These are phyloP conservation scores for Apamea epomidion DNA, from an alignment of 2,888 invertebrate genomes.

Conservation along the genomic window DNA sequence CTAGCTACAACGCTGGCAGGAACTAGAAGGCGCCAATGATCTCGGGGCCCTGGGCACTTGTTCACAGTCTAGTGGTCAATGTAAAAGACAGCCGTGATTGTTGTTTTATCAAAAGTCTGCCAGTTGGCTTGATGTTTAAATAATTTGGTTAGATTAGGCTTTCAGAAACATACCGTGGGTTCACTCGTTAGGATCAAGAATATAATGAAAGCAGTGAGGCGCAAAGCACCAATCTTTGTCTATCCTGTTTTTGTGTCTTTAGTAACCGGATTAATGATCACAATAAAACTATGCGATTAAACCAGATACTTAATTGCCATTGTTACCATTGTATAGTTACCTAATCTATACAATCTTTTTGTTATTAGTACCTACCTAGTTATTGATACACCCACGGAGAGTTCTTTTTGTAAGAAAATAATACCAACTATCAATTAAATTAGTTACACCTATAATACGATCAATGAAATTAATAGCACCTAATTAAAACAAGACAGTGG, in stretches of 20 bases:
- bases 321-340: background rate
- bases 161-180: background rate
- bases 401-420: background rate
- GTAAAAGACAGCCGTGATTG: background rate
- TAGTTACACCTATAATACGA: background rate
- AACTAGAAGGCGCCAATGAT: background rate
- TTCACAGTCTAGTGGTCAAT: background rate
- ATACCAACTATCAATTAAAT: background rate
- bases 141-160: background rate
- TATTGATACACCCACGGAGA: conserved; percentile 12
- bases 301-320: background rate
- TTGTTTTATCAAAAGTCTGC: background rate
- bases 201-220: background rate
- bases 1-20: background rate
- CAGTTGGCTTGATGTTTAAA: background rate
- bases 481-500: conserved; percentile 13
- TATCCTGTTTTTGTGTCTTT: background rate
- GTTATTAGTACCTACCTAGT: background rate
- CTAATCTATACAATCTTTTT: background rate
- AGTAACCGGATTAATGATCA: background rate
- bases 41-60: background rate
- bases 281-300: background rate
- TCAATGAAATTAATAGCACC: conserved; percentile 7
- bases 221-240: background rate
- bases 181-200: background rate